A percentile compares a stretch with the other conserved stretches of the same genome.
Conservation (phyloP, 2,797 vertebrate species). For the Macropus fuliginosus region DNA sequence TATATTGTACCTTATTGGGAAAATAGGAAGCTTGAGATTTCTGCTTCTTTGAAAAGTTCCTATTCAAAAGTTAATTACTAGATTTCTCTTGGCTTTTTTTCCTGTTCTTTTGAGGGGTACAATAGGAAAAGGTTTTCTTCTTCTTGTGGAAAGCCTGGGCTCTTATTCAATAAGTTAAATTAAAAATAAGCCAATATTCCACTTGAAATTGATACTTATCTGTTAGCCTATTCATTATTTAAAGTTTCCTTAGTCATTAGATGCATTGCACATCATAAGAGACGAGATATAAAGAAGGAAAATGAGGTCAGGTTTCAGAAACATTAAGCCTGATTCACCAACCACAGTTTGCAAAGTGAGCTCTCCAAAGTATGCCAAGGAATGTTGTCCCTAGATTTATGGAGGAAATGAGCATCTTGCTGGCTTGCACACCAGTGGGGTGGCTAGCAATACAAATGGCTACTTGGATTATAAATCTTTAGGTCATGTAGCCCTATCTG, state of each 20-base stretch:
- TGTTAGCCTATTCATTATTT: background rate
- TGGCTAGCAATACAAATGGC: background rate
- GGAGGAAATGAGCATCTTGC: background rate
- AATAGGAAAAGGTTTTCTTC: constrained; percentile 1
- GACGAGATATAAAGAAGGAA: background rate
- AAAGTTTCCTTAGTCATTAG: background rate
- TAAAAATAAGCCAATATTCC: background rate
- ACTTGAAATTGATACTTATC: background rate
- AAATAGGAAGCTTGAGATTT: constrained; percentile 43
- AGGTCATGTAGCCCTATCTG: background rate
- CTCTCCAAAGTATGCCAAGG: background rate
- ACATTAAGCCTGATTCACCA: background rate
- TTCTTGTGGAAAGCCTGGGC: background rate
- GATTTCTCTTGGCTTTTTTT: background rate
- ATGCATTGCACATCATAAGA: background rate
- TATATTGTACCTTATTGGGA: constrained; percentile 48
- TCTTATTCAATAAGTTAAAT: background rate
- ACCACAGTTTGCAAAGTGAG: background rate
- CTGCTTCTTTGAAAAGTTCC: background rate
- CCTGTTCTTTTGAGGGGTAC: background rate
- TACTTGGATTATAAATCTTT: background rate
- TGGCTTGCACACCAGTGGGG: background rate
- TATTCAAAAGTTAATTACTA: background rate
- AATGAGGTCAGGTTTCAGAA: background rate
- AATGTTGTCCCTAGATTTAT: background rate